These are phyloP conservation scores for Rhamphomyia laevipes DNA, from an alignment of 2,888 invertebrate species.

Conservation along the genomic window DNA sequence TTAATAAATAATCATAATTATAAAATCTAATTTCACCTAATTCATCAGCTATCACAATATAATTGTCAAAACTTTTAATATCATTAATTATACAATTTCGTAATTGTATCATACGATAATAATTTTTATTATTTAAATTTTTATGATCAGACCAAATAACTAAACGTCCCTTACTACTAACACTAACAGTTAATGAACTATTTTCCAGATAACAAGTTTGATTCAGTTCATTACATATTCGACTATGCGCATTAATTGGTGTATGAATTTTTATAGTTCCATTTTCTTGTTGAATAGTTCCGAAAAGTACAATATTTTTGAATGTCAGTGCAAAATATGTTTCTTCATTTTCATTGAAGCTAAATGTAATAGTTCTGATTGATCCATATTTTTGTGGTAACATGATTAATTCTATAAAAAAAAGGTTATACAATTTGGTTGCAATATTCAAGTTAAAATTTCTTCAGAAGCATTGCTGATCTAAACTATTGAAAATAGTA, in stretches of 20 bases:
- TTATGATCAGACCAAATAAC: constrained; percentile 41
- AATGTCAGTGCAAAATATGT: constrained; percentile 12
- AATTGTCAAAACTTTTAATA: constrained; percentile 43
- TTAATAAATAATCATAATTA: constrained; percentile 43
- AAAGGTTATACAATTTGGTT: too few species aligned
- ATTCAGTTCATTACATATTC: constrained; percentile 19
- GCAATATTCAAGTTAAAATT: too few species aligned
- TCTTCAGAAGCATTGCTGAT: too few species aligned
- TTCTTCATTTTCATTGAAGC: constrained; percentile 5
- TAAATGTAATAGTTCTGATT: constrained; percentile 11
- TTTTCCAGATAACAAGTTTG: constrained; percentile 42
- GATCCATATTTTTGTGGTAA: constrained; percentile 9
- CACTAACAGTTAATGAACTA: constrained; percentile 42
- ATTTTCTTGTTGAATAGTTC: constrained; percentile 4
- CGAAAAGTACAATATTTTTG: constrained; percentile 10
- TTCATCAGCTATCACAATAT: constrained; percentile 44
- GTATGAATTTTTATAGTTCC: constrained; percentile 22
- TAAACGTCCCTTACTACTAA: constrained; percentile 40
- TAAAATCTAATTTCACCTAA: constrained; percentile 47
- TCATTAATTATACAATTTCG: constrained; percentile 36
- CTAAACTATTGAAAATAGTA: too few species aligned
- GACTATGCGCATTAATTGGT: background rate
- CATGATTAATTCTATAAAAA: constrained; percentile 1
- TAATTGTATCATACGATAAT: constrained; percentile 7
- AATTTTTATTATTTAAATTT: constrained; percentile 7